These are phyloP conservation scores for Iselma pallidipennis DNA, from an alignment of 2,888 invertebrate genomes.

Conservation along the genomic window DNA sequence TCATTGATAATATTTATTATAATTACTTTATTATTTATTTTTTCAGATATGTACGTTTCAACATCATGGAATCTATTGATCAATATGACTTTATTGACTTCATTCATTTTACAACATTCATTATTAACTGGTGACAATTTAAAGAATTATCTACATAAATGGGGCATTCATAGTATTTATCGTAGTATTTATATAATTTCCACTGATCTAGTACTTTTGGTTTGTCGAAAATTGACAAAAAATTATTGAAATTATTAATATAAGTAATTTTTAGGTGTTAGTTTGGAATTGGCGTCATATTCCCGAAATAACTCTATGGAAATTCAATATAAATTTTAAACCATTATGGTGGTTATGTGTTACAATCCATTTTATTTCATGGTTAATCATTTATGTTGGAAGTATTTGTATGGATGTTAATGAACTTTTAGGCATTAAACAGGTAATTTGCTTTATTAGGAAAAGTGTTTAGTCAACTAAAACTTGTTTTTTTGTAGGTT, in stretches of 20 bases:
- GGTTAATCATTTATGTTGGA: conserved; percentile 65
- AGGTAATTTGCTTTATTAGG: conserved; percentile 47
- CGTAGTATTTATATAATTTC: conserved; percentile 58
- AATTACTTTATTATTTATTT: conserved; percentile 10
- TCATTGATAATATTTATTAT: background rate
- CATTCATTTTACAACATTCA: conserved; percentile 64
- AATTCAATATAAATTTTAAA: conserved; percentile 57
- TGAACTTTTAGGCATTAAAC: conserved; percentile 65
- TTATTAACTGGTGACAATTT: conserved; percentile 58
- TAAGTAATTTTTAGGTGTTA: conserved; percentile 51
- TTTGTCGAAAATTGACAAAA: background rate
- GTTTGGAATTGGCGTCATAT: conserved; percentile 59
- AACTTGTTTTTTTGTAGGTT: conserved; percentile 47
- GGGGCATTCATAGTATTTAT: conserved; percentile 55
- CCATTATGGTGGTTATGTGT: conserved; percentile 59
- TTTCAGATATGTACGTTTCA: conserved; percentile 50
- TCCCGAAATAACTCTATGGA: conserved; percentile 60
- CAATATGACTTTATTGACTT: conserved; percentile 57
- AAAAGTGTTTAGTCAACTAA: background rate
- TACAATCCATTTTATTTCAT: conserved; percentile 58
- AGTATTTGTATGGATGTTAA: conserved; percentile 66
- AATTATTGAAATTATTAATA: background rate
- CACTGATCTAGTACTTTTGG: conserved; percentile 57
- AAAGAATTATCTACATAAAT: conserved; percentile 55
- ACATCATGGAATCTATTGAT: conserved; percentile 54